Conservation (phyloP, 2,113 vertebrate genomes). For the Corydoras sp. region DNA sequence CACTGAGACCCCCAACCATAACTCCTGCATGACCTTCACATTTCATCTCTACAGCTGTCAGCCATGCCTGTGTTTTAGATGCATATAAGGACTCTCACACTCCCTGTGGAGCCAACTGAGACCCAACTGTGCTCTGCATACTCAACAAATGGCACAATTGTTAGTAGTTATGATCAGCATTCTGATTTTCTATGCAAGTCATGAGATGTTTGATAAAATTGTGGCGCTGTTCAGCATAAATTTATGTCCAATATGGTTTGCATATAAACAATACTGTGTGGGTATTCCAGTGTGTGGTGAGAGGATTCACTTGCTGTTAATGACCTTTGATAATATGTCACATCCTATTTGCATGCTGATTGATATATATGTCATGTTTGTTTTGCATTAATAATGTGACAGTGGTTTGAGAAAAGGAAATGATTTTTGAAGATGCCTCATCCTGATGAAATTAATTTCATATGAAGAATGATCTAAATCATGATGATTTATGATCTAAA, state of each 20-base stretch:
- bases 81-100: not conserved
- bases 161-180: not conserved
- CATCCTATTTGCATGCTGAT: conserved; percentile 43
- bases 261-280: conserved; percentile 9
- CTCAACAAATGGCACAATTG: conserved; percentile 11
- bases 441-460: not conserved
- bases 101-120: not conserved
- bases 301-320: conserved; percentile 27
- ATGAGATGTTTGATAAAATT: not conserved
- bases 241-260: not conserved
- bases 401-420: conserved; percentile 38
- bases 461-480: not conserved
- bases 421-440: not conserved
- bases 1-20: conserved; percentile 42
- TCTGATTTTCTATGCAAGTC: not conserved
- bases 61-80: conserved; percentile 2
- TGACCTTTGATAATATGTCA: conserved; percentile 44
- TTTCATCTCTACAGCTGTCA: conserved; percentile 35
- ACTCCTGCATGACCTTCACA: conserved; percentile 48
- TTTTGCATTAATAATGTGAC: conserved; percentile 45
- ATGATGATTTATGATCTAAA: not conserved
- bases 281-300: conserved; percentile 32
- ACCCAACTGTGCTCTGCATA: not conserved
- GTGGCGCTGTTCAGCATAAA: not conserved
- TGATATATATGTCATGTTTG: conserved; percentile 49